Evolutionary conservation across 2,888 invertebrate genomes (phyloP).

Genomic region (Limnephilus lunatus): DNA sequence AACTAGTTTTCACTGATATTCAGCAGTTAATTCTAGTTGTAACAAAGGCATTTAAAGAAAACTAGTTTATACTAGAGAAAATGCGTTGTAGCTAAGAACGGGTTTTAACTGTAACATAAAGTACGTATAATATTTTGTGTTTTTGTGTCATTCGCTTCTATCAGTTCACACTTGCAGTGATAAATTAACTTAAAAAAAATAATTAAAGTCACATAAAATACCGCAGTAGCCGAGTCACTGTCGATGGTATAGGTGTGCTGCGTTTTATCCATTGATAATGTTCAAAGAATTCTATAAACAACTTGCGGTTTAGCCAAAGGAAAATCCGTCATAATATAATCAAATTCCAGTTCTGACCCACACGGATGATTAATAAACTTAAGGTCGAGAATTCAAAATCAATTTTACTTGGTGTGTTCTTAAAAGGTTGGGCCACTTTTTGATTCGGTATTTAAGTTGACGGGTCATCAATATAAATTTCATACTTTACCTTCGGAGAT

Average conservation of each 20-base stretch:
- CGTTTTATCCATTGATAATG: background rate
- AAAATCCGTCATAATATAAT: background rate
- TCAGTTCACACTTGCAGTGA: background rate
- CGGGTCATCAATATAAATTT: conserved; percentile 17
- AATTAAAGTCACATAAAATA: background rate
- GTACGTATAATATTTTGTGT: background rate
- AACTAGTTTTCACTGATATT: no score
- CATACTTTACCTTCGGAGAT: background rate
- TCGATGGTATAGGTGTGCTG: background rate
- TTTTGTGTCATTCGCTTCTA: background rate
- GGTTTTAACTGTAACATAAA: no score
- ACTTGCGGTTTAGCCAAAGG: background rate
- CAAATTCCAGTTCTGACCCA: background rate
- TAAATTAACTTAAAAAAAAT: background rate
- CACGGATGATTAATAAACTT: background rate
- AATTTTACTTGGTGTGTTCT: background rate
- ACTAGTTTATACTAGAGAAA: no score
- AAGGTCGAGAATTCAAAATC: background rate
- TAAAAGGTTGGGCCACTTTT: background rate
- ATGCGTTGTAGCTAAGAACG: no score
- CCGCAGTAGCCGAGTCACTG: background rate
- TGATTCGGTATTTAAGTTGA: background rate
- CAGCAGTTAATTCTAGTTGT: no score
- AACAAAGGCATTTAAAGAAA: no score
- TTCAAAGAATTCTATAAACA: background rate